Conservation (phyloP, 2,113 vertebrate species). For the Sceloporus tristichus region DNA sequence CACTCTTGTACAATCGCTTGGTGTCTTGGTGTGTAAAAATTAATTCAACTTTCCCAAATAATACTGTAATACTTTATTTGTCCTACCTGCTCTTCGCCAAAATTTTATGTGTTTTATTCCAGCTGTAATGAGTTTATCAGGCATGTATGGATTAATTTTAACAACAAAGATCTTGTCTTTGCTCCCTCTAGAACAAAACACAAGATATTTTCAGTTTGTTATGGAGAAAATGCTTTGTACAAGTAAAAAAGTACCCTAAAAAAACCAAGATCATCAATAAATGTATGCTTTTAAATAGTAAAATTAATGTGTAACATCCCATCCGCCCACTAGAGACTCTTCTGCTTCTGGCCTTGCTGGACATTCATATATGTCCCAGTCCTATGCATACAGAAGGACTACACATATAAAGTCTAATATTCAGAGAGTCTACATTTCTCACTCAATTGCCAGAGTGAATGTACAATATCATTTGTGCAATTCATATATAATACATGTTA, state of each 20-base stretch:
- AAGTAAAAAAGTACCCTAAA: neutral
- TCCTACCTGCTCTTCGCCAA: constrained; percentile 96
- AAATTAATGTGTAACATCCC: too few species aligned
- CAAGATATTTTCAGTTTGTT: constrained; percentile 30
- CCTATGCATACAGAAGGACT: neutral
- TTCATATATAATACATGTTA: neutral
- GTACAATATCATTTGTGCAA: neutral
- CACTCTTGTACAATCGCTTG: neutral
- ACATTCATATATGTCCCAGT: neutral
- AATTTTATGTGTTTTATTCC: constrained; percentile 98
- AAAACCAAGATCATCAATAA: neutral
- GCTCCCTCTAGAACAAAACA: constrained; percentile 89
- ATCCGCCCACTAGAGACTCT: too few species aligned
- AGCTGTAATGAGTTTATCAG: constrained; percentile 97
- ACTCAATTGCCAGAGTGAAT: neutral
- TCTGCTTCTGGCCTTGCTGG: neutral
- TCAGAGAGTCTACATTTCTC: neutral
- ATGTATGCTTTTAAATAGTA: neutral
- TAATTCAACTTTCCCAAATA: neutral
- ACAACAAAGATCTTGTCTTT: constrained; percentile 99
- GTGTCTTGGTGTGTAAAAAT: neutral
- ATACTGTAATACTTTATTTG: constrained; percentile 2
- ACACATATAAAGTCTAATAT: neutral
- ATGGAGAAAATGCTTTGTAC: neutral
- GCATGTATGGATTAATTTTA: constrained; percentile 95